These are phyloP conservation scores for Phylloscopus trochilus DNA, from an alignment of 2,113 vertebrate species.

Conservation along the genomic window DNA sequence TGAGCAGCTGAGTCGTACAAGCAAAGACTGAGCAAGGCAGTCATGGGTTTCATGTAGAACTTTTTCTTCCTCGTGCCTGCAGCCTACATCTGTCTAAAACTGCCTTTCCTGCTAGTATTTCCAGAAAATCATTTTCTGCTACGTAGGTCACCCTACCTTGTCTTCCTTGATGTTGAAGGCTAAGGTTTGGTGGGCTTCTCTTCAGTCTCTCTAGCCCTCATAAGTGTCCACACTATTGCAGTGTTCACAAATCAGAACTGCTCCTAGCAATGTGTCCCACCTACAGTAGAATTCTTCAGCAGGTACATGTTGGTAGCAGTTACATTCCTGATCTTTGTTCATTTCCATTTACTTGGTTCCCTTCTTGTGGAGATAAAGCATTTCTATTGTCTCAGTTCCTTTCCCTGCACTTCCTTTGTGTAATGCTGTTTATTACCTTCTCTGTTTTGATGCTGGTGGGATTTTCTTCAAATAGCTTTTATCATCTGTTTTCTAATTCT, in stretches of 20 bases:
- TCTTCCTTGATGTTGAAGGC: background rate
- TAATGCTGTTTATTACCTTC: background rate
- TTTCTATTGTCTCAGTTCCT: background rate
- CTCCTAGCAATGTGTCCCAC: background rate
- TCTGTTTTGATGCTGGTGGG: background rate
- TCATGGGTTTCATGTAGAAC: background rate
- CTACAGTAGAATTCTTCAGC: background rate
- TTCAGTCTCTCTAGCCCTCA: background rate
- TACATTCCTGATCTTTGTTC: background rate
- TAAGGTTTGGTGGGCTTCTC: background rate
- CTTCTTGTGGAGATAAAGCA: background rate
- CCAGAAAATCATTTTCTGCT: background rate
- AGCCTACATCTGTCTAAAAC: background rate
- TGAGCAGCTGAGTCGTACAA: background rate
- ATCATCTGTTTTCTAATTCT: background rate
- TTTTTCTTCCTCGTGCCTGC: background rate
- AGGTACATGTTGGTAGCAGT: background rate
- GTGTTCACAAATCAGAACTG: background rate
- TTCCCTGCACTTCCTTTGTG: background rate
- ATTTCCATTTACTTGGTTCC: background rate
- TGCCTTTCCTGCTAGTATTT: background rate
- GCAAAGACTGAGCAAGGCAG: background rate
- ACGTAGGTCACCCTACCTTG: background rate
- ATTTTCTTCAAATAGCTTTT: background rate
- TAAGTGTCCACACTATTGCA: background rate